A percentile compares a stretch with the other conserved stretches of the same genome.
Conservation (phyloP, 2,113 vertebrate species). For the Tragulus kanchil region DNA sequence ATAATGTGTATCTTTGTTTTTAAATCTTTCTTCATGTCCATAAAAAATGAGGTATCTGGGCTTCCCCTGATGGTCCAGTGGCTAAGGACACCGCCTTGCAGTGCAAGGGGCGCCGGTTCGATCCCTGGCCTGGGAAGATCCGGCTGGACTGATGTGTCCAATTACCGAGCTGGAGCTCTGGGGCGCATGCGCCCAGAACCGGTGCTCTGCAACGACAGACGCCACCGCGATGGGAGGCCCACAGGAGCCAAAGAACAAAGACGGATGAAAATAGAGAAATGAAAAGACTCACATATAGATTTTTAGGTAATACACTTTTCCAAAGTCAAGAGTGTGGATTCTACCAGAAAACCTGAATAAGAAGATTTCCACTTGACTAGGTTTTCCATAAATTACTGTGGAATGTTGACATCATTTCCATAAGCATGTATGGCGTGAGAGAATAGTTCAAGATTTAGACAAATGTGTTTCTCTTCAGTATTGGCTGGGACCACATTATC, state of each 20-base stretch:
- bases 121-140: too few relatives aligned
- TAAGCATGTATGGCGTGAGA: not conserved
- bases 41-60: not conserved
- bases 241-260: too few relatives aligned
- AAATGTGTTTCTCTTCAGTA: not conserved
- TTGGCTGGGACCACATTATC: not conserved
- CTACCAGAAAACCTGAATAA: constrained; percentile 11
- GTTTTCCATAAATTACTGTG: constrained; percentile 15
- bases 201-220: too few relatives aligned
- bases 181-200: too few relatives aligned
- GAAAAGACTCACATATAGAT: constrained; percentile 50
- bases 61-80: too few relatives aligned
- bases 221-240: too few relatives aligned
- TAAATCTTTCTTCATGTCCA: constrained; percentile 16
- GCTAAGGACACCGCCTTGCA: too few relatives aligned
- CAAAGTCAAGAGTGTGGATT: not conserved
- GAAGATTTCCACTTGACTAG: constrained; percentile 18
- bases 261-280: too few relatives aligned
- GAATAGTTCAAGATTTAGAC: constrained; percentile 17
- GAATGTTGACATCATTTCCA: not conserved
- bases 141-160: too few relatives aligned
- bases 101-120: too few relatives aligned
- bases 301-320: not conserved
- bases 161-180: too few relatives aligned
- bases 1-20: not conserved